Evolutionary conservation across 2,888 invertebrate species (phyloP), one percentile per base, ranked within the genome.

Genomic region (Lathronympha strigana): DNA sequence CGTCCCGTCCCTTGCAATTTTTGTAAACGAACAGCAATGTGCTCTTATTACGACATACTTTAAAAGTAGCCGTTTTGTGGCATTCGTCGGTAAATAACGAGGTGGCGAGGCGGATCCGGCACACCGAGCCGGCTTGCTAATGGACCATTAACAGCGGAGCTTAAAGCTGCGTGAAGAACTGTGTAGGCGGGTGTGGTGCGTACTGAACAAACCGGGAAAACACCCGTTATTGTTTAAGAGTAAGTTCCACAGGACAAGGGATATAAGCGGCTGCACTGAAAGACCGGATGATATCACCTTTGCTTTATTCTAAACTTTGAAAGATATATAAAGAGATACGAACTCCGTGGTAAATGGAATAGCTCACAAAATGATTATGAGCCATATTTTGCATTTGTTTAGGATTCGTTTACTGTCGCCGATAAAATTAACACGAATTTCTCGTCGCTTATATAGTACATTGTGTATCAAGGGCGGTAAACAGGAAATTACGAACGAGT

Each of bases 71-170:
- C 21, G 55, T 63, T 63, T 58, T 43, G 57, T 17, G 33, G 49
- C 17, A 17, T 43, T 54, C 28, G 25, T 13, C 53, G 36, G 57
- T 61, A 61, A 64, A 55, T 64, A 64, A 67, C 53, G 67, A 64
- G 54, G 63, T 63, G 60, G 64, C 49, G 43, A 64, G 67, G 38
- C 23, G 58, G 54, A 54, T 43, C 54, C 17, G 36, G 33, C 40
- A 36, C 36, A 60, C 21, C 43, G 21, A 17, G 55, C 38, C 40
- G 21, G 25, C 33, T 21, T 43, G 31, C 40, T 63, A 63, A 63
- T 57, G 50, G 57, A 4, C 57, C 57, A 57, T 63, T 63, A 63
- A 43, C 54, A 13, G 53, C 15, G 47, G 15, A 28, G 45, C 61
- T 25, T 47, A 38, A 63, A 63, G 54, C 47, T 38, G 28, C 23